Evolutionary conservation across 2,888 invertebrate genomes (phyloP), one percentile per base, ranked within the genome.

Genomic region (Oscheius sp.): DNA sequence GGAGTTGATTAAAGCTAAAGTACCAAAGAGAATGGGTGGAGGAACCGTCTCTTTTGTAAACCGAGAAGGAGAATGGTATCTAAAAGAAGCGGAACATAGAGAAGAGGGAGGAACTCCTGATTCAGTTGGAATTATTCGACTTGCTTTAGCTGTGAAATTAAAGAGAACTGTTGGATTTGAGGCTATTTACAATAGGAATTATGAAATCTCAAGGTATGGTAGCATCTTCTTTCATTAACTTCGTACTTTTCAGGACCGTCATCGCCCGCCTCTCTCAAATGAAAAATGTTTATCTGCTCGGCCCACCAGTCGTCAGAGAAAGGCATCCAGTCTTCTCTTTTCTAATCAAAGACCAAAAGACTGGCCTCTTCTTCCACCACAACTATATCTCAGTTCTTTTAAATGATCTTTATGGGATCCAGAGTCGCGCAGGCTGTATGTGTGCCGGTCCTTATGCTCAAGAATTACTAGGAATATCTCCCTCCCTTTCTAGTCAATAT

Each of bases 391-490:
- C 92, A 79, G 92, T 93, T 10, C 90, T 95, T 23, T 90, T 95
- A 50, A 95, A 94, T 86, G 94, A 95, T 85, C 91, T 95, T 29
- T 95, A 94, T 87, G 95, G 95, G 0, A 93, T 95, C 65, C 74
- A 76, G 65, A 73, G 72, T 10, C 53, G 88, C 65, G 86, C 88
- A 8, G 88, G 88, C 1, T 88, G 88, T 78, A 87, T 92, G 17
- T 93, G 93, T 87, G 92, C 93, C 53, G 91, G 93, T 64, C 92
- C 92, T 65, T 94, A 94, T 86, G 93, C 93, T 2, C 92, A 93
- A 87, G 92, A 93, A 87, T 89, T 94, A 20, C 89, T 95, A 67
- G 94, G 94, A 12, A 93, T 95, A 72, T 92, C 92, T 82, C 31
- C 69, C 63, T 67, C 91, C 76, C 89, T 93, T 20, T 91, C 93